Conservation (phyloP, 2,113 vertebrate species). For the Dissostichus mawsoni region DNA sequence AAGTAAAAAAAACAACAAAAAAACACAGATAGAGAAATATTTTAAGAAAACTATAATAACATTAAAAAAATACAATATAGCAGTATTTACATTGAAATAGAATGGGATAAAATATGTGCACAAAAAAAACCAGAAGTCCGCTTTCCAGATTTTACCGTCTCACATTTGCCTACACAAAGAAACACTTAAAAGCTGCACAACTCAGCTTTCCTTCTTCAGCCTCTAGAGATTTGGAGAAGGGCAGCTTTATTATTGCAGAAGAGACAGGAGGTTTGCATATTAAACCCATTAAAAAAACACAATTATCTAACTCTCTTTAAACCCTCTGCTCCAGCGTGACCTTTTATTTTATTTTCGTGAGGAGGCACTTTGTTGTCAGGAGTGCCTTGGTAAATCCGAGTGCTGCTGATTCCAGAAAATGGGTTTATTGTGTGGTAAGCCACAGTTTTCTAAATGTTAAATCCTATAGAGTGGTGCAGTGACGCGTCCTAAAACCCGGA, state of each 20-base stretch:
- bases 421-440: not conserved
- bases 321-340: not conserved
- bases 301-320: not conserved
- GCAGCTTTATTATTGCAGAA: constrained; percentile 10
- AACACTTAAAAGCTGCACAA: not conserved
- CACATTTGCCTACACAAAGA: not conserved
- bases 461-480: not conserved
- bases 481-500: too few species aligned
- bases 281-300: not conserved
- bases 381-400: not conserved
- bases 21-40: too few species aligned
- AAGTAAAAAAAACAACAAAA: too few species aligned
- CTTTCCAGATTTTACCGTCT: not conserved
- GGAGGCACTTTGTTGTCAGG: not conserved
- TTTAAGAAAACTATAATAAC: too few species aligned
- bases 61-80: too few species aligned
- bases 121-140: too few species aligned
- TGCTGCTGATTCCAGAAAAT: not conserved
- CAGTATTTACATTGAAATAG: too few species aligned
- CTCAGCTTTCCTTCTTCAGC: not conserved
- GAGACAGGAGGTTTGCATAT: not conserved
- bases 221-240: not conserved
- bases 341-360: not conserved
- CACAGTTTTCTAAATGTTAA: not conserved
- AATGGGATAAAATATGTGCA: too few species aligned